Conservation (phyloP, 2,888 invertebrate genomes). For the Theretra japonica region DNA sequence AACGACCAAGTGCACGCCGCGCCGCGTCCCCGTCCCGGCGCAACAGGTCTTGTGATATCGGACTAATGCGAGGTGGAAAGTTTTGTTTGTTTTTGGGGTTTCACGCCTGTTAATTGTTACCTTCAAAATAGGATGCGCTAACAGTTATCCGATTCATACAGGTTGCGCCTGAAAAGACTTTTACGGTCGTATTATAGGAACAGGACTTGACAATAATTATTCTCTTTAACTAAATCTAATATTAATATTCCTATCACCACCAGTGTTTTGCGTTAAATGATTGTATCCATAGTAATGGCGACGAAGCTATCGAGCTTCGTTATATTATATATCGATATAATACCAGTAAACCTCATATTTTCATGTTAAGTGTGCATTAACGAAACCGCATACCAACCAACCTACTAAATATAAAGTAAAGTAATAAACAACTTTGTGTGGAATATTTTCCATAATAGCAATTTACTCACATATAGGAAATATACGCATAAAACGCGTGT, state of each 20-base stretch:
- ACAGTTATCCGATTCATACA: not conserved
- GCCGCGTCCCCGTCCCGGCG: conserved; percentile 19
- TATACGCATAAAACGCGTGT: not conserved
- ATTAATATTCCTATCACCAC: no score
- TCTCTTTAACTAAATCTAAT: no score
- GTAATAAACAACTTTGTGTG: not conserved
- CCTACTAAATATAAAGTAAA: no score
- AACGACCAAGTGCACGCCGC: conserved; percentile 22
- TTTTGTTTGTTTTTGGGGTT: conserved; percentile 4
- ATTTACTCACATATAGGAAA: not conserved
- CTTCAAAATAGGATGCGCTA: not conserved
- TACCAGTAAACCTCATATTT: no score
- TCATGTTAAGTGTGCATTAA: no score
- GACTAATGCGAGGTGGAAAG: not conserved
- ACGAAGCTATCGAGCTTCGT: no score
- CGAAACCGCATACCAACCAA: no score
- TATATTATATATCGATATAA: no score
- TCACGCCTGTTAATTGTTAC: not conserved
- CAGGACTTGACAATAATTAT: no score
- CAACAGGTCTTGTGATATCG: conserved; percentile 24
- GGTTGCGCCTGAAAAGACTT: not conserved
- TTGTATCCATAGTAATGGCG: no score
- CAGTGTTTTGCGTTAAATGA: no score
- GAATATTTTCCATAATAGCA: not conserved
- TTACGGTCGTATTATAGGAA: no score